Base-by-base conservation (phyloP, 92 coral and sea anemone species). In the Ricordea florida region DNA sequence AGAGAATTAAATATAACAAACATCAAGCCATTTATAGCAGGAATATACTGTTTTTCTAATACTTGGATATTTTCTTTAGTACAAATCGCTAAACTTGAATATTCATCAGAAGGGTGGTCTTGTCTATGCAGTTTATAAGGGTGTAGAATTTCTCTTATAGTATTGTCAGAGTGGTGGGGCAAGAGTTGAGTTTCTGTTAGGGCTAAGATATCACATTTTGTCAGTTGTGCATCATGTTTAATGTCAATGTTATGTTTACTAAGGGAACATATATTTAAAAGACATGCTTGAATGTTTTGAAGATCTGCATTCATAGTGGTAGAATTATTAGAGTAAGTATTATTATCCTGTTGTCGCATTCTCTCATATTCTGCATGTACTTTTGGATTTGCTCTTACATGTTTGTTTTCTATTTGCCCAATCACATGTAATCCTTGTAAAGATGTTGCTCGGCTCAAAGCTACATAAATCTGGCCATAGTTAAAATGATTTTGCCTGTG, bases 171-270 rank as follows among this genome's bases (percentile, higher is more conserved):
- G 32, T 46, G 35, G 23, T 48, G 47, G 4, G 75, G 68, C 50
- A 77, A 53, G 18, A 74, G 83, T 45, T 84, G 89, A 46, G 88
- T 87, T 68, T 87, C 86, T 71, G 91, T 85, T 28, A 85, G 62
- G 31, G 81, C 78, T 34, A 85, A 13, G 52, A 76, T 38, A 73
- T 85, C 91, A 73, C 59, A 49, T 28, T 67, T 67, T 27, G 53
- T 43, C 18, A 86, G 69, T 38, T 62, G 78, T 35, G 63, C 37
- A 47, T 85, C 82, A 70, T 62, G 23, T 47, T 43, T 72, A 25
- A 72, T 57, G 72, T 80, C 91, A 72, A 66, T 86, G 45, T 86
- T 72, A 45, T 80, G 90, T 57, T 79, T 85, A 16, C 71, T 25
- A 31, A 86, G 79, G 38, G 80, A 86, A 43, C 86, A 56, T 44